Conservation (phyloP, 2,113 vertebrate species). For the Tachycineta bicolor region DNA sequence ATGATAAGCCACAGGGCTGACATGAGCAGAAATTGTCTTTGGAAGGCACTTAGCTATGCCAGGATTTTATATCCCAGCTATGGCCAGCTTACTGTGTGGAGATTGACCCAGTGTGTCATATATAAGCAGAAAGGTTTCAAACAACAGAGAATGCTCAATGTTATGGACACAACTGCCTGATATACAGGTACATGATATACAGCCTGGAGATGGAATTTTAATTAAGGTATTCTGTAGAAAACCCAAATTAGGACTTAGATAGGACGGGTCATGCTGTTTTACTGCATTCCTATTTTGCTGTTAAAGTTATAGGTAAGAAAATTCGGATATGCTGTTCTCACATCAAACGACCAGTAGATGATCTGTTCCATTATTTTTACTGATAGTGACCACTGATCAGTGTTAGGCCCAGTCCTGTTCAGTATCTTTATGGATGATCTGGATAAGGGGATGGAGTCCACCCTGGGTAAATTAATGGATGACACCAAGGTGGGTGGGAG, state of each 20-base stretch:
- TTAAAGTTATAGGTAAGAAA: background rate
- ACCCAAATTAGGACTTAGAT: background rate
- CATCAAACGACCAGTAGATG: background rate
- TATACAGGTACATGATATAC: background rate
- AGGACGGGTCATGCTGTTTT: background rate
- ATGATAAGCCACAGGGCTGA: background rate
- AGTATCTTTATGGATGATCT: background rate
- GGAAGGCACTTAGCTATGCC: background rate
- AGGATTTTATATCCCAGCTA: background rate
- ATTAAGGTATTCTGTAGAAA: background rate
- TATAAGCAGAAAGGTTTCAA: background rate
- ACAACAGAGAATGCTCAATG: background rate
- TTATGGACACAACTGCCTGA: background rate
- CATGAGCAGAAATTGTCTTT: background rate
- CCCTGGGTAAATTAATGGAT: background rate
- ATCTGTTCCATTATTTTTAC: background rate
- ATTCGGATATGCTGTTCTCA: background rate
- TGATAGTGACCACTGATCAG: background rate
- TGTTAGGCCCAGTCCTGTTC: background rate
- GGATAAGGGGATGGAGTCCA: background rate
- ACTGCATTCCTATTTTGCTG: background rate
- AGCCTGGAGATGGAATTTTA: background rate
- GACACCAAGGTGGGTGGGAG: background rate
- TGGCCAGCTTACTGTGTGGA: background rate
- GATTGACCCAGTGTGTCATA: background rate